A percentile compares a stretch with the other conserved stretches of the same genome.
These are phyloP conservation scores for Pelvicachromis taeniatus DNA, from an alignment of 2,113 vertebrate genomes.

Conservation along the genomic window DNA sequence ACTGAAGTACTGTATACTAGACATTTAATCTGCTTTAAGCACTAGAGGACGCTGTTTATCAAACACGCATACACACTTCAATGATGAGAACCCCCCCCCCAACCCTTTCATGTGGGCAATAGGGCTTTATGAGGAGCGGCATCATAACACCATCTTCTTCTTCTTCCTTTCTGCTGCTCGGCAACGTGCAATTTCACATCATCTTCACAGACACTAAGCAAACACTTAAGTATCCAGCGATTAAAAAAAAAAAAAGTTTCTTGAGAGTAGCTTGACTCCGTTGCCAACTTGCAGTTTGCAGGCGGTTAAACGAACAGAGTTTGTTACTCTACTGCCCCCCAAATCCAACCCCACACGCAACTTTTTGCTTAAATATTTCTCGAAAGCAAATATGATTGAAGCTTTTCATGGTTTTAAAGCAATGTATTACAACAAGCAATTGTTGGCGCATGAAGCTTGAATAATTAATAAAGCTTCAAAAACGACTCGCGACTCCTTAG, in stretches of 20 bases:
- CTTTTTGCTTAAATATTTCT: background rate
- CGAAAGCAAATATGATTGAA: background rate
- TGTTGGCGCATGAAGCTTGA: too few species aligned
- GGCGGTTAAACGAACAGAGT: background rate
- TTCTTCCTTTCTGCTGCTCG: background rate
- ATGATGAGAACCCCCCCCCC: slow-evolving; percentile 11
- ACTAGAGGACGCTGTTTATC: slow-evolving; percentile 34
- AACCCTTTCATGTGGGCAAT: slow-evolving; percentile 22
- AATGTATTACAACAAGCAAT: background rate
- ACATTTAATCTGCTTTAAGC: background rate
- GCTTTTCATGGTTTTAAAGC: background rate
- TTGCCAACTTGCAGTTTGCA: background rate
- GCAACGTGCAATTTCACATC: background rate
- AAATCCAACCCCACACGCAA: background rate
- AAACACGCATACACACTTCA: background rate
- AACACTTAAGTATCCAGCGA: background rate
- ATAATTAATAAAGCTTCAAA: background rate
- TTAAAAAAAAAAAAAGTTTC: background rate
- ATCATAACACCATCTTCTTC: slow-evolving; percentile 32
- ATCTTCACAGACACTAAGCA: background rate
- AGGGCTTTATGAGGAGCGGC: slow-evolving; percentile 41
- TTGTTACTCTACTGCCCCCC: background rate
- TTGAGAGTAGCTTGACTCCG: background rate
- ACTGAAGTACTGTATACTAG: background rate
- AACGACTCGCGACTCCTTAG: background rate